These are phyloP conservation scores for Apteryx owenii DNA, from an alignment of 2,113 vertebrate genomes.

Conservation along the genomic window DNA sequence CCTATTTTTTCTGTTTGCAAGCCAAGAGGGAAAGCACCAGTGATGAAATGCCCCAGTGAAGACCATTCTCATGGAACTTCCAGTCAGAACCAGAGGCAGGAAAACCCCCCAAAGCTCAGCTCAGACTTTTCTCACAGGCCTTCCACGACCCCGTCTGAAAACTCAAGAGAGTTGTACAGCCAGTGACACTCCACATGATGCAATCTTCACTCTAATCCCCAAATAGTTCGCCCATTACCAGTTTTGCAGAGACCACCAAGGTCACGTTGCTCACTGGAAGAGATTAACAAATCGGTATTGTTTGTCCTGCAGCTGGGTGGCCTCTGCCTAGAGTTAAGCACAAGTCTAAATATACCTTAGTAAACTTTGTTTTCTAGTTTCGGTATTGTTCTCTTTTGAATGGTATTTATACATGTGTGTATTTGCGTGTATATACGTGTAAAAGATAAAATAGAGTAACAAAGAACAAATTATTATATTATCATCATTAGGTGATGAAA, in stretches of 20 bases:
- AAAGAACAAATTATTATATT: neutral
- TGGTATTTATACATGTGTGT: neutral
- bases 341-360: neutral
- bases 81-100: neutral
- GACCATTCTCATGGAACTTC: neutral
- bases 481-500: neutral
- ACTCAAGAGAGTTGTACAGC: neutral
- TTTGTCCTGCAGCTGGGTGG: neutral
- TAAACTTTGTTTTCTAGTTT: neutral
- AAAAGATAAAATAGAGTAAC: neutral
- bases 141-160: neutral
- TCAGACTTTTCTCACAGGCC: neutral
- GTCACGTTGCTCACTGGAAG: neutral
- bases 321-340: neutral
- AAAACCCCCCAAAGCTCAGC: neutral
- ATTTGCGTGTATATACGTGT: neutral
- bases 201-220: neutral
- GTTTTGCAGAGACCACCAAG: neutral
- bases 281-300: neutral
- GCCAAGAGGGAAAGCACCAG: neutral
- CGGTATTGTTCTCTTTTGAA: neutral
- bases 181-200: neutral
- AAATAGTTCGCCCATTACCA: neutral
- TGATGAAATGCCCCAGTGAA: neutral
- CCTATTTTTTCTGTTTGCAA: neutral